phyloP scores from a whole-genome alignment of 2,113 vertebrate species.

The Pampusana beccarii region DNA sequence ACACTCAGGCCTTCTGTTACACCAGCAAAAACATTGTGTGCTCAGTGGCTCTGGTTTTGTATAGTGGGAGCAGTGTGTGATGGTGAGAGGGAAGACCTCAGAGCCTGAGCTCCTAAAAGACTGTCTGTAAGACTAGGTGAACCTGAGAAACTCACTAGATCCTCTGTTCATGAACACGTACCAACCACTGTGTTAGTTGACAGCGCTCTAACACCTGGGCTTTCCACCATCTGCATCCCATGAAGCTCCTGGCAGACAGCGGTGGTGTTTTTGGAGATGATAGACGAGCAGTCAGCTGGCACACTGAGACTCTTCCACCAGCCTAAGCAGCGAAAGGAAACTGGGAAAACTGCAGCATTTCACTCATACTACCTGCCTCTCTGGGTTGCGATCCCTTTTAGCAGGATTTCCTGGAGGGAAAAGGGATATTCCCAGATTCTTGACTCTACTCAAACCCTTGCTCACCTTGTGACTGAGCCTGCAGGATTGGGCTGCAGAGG shows the following conservation, averaged over 20 bases:
- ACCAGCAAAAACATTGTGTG: neutral
- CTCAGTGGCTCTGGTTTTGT: neutral
- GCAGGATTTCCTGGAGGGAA: neutral
- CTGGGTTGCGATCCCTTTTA: neutral
- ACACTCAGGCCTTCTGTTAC: neutral
- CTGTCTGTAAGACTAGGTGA: neutral
- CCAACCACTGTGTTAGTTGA: neutral
- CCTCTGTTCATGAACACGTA: neutral
- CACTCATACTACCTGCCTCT: neutral
- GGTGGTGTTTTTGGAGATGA: neutral
- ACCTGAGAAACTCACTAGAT: neutral
- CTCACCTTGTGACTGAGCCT: fast-evolving
- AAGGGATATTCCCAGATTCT: neutral
- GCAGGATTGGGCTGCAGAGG: neutral
- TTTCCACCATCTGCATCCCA: neutral
- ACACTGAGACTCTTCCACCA: neutral
- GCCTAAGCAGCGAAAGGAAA: neutral
- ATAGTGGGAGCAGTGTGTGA: neutral
- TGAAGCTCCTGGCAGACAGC: neutral
- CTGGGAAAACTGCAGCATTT: neutral
- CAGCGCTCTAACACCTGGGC: neutral
- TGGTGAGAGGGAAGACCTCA: neutral
- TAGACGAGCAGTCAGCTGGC: neutral
- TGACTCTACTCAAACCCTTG: neutral
- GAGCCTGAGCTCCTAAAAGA: neutral